Base-by-base conservation (phyloP, 2,888 invertebrate species). In the Hydropsyche betteni region DNA sequence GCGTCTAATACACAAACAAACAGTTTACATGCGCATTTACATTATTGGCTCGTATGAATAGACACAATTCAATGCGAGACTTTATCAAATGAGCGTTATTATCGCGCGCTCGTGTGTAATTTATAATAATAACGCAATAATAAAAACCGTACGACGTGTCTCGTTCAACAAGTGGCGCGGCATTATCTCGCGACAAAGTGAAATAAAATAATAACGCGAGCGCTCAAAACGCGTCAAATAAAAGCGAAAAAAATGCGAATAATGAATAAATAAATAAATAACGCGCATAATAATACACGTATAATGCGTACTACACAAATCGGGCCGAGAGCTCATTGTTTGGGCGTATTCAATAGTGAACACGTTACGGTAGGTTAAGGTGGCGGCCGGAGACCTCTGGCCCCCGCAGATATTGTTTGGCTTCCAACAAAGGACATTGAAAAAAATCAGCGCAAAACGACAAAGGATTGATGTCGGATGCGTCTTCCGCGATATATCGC, bases 301-400 rank as follows among this genome's bases (percentile, higher is more conserved):
- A 44, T 44, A 44, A 44, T 44, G 44, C 44, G 44, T 10, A 10
- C 7, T 44, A 44, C 44, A 64, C 12, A 64, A 64, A 64, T 34
- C 64, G 64, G 6, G 36, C 33, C 74, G 36, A 74, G 74, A 70
- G 68, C 75, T 69, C 74, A 77, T 77, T 77, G 77, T 77, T 58
- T 70, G 74, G 69, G 58, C 36, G 51, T 51, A 61, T 69, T 33
- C 77, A 75, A 75, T 74, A 74, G 74, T 51, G 44, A 52, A 16
- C 69, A 38, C 14, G 74, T 77, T 77, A 68, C 68, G 77, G 75
- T 74, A 77, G 77, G 77, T 77, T 77, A 73, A 73, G 77, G 77
- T 70, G 61, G 61, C 36, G 33, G 53, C 10, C 51, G 52, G 55
- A 69, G 51, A 53, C 53, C 53, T 51, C 70, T 51, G 72, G 53